A percentile compares a stretch with the other conserved stretches of the same genome.
Conservation (phyloP, 1,140 invertebrate species). For the Listronotus oregonensis region DNA sequence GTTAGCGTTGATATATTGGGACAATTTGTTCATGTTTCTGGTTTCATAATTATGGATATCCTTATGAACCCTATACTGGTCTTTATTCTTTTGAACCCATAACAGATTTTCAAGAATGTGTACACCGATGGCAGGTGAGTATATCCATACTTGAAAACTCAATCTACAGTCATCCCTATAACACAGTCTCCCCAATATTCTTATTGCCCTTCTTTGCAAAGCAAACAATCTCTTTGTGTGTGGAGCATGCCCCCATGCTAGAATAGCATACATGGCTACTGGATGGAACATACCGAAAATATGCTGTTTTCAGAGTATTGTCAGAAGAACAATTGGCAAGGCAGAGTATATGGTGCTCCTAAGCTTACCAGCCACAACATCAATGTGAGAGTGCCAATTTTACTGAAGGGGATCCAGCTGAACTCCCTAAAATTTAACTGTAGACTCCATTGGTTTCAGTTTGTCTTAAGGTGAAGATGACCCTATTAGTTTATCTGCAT, state of each 20-base stretch:
- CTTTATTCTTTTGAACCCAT: no score
- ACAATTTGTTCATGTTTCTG: no score
- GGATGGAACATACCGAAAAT: no score
- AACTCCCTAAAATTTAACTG: not conserved
- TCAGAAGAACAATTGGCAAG: no score
- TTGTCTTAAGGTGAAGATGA: not conserved
- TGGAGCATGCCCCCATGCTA: constrained; percentile 4
- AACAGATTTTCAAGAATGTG: no score
- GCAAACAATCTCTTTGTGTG: not conserved
- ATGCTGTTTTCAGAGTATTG: not conserved
- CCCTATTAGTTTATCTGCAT: not conserved
- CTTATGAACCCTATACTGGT: no score
- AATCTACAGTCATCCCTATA: no score
- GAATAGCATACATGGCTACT: constrained; percentile 8
- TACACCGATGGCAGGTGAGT: no score
- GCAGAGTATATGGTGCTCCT: no score
- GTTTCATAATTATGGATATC: no score
- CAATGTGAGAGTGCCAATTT: not conserved
- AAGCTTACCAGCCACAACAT: not conserved
- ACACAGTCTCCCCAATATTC: not conserved
- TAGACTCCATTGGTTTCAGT: not conserved
- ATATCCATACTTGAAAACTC: no score
- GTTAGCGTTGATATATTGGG: no score
- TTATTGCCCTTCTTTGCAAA: constrained; percentile 1
- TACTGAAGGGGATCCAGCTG: not conserved